Evolutionary conservation across 2,888 invertebrate genomes (phyloP), one percentile per base, ranked within the genome.

Genomic region (Dryococelus australis): DNA sequence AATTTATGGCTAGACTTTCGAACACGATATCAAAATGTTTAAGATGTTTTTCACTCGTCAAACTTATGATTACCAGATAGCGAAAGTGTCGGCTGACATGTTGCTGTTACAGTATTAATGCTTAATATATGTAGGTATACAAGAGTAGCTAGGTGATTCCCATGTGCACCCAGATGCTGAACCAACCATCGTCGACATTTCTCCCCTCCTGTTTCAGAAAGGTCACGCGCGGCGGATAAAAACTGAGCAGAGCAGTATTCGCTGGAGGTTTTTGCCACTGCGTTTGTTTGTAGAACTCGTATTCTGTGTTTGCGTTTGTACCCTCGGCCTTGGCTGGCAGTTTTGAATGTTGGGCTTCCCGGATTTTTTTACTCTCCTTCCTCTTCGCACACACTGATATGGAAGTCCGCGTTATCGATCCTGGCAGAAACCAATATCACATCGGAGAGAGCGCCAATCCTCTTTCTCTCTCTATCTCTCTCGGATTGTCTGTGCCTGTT

Each of bases 351-450:
- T 65, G 20, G 2, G 51, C 65, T n/a, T 65, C 65, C n/a, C 8
- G 8, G 65, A 65, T 65, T 65, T 24, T 65, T 65, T 65, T 65
- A 0, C 10, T 65, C n/a, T 65, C 65, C 16, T 65, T 65, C 47
- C 65, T 16, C 24, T 24, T 16, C 65, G 65, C 65, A 47, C 12
- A 16, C 20, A 16, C n/a, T n/a, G 65, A 24, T 24, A 16, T 65
- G 20, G 65, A 24, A 9, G 65, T 16, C 47, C n/a, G 65, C n/a
- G 20, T 20, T n/a, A n/a, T 65, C 65, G 65, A 65, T 65, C 65
- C 65, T n/a, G 20, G 65, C 65, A 65, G 65, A 65, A 65, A 65
- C 65, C 65, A 65, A 65, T 65, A 65, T 65, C 65, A 65, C 65
- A 65, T 65, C 65, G 65, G 65, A 20, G 20, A 35, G 35, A 35